phyloP scores from a whole-genome alignment of 1,140 invertebrate genomes.

The Diorhabda elongata region DNA sequence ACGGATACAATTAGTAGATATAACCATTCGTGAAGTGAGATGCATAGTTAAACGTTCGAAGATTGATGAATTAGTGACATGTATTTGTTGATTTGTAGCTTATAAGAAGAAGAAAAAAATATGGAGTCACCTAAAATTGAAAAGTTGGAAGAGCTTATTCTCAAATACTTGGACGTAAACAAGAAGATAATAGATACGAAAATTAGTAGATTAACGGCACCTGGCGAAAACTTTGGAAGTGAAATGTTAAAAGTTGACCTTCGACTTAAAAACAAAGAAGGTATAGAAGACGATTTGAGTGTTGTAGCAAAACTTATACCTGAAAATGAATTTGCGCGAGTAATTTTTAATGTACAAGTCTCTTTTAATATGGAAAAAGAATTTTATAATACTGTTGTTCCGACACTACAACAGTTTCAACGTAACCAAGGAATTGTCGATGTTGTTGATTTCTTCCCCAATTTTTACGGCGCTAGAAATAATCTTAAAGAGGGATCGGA shows the following conservation, averaged over 20 bases:
- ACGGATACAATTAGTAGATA: no score
- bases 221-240: constrained; percentile 59
- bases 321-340: constrained; percentile 38
- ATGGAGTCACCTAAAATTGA: background rate
- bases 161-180: background rate
- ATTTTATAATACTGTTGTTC: constrained; percentile 29
- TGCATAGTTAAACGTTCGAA: no score
- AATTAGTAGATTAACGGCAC: constrained; percentile 47
- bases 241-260: constrained; percentile 49
- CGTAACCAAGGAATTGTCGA: no score
- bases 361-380: constrained; percentile 45
- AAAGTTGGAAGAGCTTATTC: constrained; percentile 1
- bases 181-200: constrained; percentile 8
- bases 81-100: no score
- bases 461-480: constrained; percentile 30
- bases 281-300: background rate
- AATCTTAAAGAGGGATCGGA: constrained; percentile 23
- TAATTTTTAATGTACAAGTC: constrained; percentile 42
- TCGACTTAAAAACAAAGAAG: constrained; percentile 24
- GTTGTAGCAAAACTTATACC: constrained; percentile 36
- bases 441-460: constrained; percentile 23
- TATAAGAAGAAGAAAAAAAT: background rate
- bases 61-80: no score
- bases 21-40: no score
- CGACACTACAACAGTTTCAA: constrained; percentile 27